These are phyloP conservation scores for Daboia siamensis DNA, from an alignment of 2,113 vertebrate genomes.

Conservation along the genomic window DNA sequence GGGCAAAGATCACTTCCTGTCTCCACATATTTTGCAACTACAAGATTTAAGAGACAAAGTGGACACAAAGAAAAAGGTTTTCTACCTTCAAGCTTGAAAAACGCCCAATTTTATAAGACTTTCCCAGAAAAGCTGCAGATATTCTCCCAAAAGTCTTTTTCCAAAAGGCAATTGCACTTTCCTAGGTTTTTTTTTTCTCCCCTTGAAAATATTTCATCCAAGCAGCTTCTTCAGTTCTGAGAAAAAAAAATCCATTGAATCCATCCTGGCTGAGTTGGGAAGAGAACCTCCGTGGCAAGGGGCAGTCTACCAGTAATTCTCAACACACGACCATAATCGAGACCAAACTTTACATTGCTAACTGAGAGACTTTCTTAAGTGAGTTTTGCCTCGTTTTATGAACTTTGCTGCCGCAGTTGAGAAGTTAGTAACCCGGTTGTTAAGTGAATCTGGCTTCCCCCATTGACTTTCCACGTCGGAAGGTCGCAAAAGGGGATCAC, in stretches of 20 bases:
- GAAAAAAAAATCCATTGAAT: neutral
- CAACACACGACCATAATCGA: neutral
- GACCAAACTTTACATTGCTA: neutral
- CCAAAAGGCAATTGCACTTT: neutral
- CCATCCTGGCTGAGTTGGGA: no score
- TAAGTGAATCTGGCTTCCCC: neutral
- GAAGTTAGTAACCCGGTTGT: no score
- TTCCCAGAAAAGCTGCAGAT: neutral
- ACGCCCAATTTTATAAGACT: neutral
- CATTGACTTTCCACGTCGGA: rapidly evolving
- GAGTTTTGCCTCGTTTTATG: neutral
- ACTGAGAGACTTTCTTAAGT: neutral
- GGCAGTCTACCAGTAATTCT: neutral
- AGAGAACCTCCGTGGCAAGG: neutral
- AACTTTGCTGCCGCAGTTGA: neutral
- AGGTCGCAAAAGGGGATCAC: neutral
- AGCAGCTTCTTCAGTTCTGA: neutral
- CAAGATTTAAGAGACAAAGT: neutral
- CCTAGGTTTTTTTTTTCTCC: neutral
- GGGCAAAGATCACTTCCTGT: neutral
- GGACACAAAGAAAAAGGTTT: neutral
- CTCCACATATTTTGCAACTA: neutral
- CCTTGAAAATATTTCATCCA: neutral
- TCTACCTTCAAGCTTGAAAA: neutral
- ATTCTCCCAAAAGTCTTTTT: neutral